These are phyloP conservation scores for Liopterus haemorrhoidalis DNA, from an alignment of 2,888 invertebrate genomes.

Conservation along the genomic window DNA sequence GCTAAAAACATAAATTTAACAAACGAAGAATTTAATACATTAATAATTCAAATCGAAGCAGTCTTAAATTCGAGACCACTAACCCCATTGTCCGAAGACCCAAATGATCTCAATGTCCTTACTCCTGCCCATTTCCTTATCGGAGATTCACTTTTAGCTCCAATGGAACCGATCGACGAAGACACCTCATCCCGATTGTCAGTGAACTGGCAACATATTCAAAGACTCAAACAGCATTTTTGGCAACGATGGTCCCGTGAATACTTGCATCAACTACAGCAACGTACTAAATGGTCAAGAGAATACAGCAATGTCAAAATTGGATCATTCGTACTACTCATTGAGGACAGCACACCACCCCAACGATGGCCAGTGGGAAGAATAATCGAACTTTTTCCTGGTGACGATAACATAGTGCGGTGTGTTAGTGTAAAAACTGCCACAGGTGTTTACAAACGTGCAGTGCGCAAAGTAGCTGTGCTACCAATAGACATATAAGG, in stretches of 20 bases:
- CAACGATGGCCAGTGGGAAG: background rate
- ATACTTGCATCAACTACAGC: slow-evolving; percentile 1
- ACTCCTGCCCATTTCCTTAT: slow-evolving; percentile 33
- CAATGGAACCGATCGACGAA: slow-evolving; percentile 29
- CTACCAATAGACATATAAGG: background rate
- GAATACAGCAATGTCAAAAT: background rate
- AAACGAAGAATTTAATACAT: slow-evolving; percentile 33
- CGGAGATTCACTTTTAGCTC: slow-evolving; percentile 27
- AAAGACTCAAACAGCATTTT: background rate
- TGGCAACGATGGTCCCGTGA: slow-evolving; percentile 1
- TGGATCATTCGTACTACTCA: background rate
- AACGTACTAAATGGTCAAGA: background rate
- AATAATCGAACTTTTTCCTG: background rate
- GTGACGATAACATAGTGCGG: background rate
- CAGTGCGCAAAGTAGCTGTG: background rate
- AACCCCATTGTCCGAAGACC: slow-evolving; percentile 25
- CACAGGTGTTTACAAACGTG: background rate
- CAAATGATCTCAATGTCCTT: slow-evolving; percentile 24
- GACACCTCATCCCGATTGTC: too few relatives aligned
- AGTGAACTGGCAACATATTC: too few relatives aligned
- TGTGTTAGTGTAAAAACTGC: background rate
- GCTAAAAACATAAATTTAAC: slow-evolving; percentile 27
- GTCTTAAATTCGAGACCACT: slow-evolving; percentile 29
- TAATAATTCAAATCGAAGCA: slow-evolving; percentile 27
- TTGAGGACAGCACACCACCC: background rate